Evolutionary conservation across 1,140 invertebrate genomes (phyloP).

Genomic region (Saccostrea glomerata): DNA sequence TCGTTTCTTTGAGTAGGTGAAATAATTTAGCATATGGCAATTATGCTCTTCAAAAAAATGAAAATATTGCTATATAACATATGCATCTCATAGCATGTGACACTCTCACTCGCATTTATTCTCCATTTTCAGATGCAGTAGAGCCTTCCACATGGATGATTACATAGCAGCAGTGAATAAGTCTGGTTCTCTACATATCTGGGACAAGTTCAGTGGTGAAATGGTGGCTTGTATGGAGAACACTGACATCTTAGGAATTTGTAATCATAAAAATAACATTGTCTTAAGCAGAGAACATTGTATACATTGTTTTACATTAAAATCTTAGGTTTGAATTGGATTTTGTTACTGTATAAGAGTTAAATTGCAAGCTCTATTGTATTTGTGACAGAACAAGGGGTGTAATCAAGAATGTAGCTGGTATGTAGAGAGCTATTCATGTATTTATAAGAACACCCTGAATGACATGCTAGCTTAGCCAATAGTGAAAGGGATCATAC

Average conservation of each 20-base stretch:
- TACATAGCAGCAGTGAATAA: conserved; percentile 27
- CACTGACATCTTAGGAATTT: background rate
- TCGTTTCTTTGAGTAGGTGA: too few relatives aligned
- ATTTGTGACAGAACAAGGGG: too few relatives aligned
- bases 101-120: background rate
- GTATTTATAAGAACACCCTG: too few relatives aligned
- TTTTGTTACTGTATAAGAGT: too few relatives aligned
- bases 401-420: too few relatives aligned
- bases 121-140: background rate
- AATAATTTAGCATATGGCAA: too few relatives aligned
- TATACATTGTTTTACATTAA: conserved; percentile 34
- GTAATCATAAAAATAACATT: conserved; percentile 19
- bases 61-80: too few relatives aligned
- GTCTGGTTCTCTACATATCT: background rate
- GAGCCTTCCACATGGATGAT: background rate
- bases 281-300: background rate
- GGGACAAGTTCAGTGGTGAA: conserved; percentile 33
- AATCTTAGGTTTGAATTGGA: background rate
- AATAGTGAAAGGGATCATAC: too few relatives aligned
- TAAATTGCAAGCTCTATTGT: too few relatives aligned
- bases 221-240: background rate
- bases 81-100: background rate
- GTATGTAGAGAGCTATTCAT: too few relatives aligned
- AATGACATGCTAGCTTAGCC: too few relatives aligned
- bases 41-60: too few relatives aligned